Evolutionary conservation across 2,113 vertebrate genomes (phyloP), one percentile per base, ranked within the genome.

Genomic region (Seriola quinqueradiata): DNA sequence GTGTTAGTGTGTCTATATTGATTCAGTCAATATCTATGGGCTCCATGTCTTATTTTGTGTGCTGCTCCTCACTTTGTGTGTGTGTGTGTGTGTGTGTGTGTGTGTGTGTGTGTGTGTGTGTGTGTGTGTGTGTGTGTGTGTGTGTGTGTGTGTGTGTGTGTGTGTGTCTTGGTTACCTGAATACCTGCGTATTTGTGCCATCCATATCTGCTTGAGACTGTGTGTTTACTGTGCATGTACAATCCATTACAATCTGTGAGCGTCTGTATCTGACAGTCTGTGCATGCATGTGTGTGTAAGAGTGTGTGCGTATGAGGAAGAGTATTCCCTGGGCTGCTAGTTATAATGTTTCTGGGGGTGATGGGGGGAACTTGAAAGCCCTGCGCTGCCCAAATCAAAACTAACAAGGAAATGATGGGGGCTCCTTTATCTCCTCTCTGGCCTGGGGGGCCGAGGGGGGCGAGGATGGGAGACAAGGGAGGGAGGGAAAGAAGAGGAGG

Each of bases 301-400:
- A 75, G 75, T 82, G 82, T 87, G 91, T 77, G 90, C 1, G 74
- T 64, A 71, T 25, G 69, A 84, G 85, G 82, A 83, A 87, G 89
- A 84, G 86, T 95, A 97, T 97, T 98, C 97, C 97, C 97, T 95
- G 90, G 95, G 96, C 96, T 97, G 96, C 97, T 97, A 96, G 97
- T 97, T 98, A 98, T 97, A 97, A 97, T 97, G 96, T 98, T 97
- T 97, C 97, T 97, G 96, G 96, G 96, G 96, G 97, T 97, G 96
- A 96, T 96, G 92, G 95, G 95, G 95, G 96, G 95, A 96, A 96
- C 96, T 96, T 97, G 96, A 97, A 97, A 97, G 97, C 96, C 96
- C 90, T 95, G 81, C 92, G 95, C 96, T 97, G 96, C 94, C 95
- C 95, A 95, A 97, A 96, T 96, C 96, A 97, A 96, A 97, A 96